Percentiles rank a stretch among this genome's conserved stretches.
Conservation (phyloP, 2,888 invertebrate genomes). For the Lithodes maja region DNA sequence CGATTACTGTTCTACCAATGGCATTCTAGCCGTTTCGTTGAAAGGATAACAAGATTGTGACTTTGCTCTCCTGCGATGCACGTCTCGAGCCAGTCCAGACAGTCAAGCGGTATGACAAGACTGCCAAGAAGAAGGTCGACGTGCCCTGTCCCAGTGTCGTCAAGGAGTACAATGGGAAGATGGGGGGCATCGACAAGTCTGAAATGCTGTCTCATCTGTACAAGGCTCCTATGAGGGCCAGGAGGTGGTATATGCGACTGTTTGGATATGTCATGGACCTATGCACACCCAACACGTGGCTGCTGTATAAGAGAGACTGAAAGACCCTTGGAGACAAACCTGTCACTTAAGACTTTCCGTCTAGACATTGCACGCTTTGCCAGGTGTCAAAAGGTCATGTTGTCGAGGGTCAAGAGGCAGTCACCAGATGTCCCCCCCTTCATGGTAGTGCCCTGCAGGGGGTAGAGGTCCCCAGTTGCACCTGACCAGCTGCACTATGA, state of each 20-base stretch:
- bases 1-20: slow-evolving; percentile 36
- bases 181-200: slow-evolving; percentile 32
- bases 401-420: neutral
- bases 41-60: slow-evolving; percentile 42
- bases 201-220: slow-evolving; percentile 44
- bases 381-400: neutral
- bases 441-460: no score
- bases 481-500: no score
- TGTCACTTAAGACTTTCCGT: neutral
- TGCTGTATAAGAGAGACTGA: slow-evolving; percentile 23
- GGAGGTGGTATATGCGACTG: slow-evolving; percentile 32
- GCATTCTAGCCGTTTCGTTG: slow-evolving; percentile 41
- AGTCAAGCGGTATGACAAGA: neutral
- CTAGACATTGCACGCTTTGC: neutral
- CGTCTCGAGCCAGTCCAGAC: slow-evolving; percentile 10
- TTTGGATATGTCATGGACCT: slow-evolving; percentile 37
- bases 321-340: slow-evolving; percentile 7
- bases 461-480: no score
- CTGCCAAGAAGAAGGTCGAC: slow-evolving; percentile 30
- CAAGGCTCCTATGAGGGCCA: slow-evolving; percentile 40
- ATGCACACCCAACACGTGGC: slow-evolving; percentile 12
- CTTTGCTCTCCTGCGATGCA: slow-evolving; percentile 38
- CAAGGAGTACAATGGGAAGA: slow-evolving; percentile 35
- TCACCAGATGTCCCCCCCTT: no score
- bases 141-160: slow-evolving; percentile 36